Evolutionary conservation across 2,113 vertebrate genomes (phyloP), one percentile per base, ranked within the genome.

Genomic region (Cyanoliseus patagonus): DNA sequence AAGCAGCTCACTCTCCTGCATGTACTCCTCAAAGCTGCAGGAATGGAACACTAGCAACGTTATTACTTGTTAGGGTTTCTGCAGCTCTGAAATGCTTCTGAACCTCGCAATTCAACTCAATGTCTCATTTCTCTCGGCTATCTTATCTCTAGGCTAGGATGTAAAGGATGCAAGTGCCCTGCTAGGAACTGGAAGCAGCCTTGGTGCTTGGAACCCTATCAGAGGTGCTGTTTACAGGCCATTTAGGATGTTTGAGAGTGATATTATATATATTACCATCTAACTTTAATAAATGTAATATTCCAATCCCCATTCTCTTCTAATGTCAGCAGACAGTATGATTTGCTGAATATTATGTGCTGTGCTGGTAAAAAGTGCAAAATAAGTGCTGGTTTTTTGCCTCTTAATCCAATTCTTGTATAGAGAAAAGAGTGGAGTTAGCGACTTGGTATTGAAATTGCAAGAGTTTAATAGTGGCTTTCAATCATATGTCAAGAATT

Each of bases 31-130:
- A 53, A 67, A 66, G 69, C 49, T 79, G 23, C 72, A 74, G 78
- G 37, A 79, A 57, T 49, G n/a, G 25, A 88, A 22, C 11, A 3
- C 18, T 52, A 64, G 24, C 55, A 77, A 30, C 1, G 0, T 47
- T 47, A 31, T 55, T 82, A 9, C 72, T 86, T 44, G 33, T 35
- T 35, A 44, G 46, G 25, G 14, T 62, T 88, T 75, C 89, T 83
- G 67, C 31, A 63, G 53, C 53, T 94, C 63, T 69, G 67, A 85
- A 87, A 52, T 62, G 53, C 11, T 10, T 69, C 63, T 88, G 78
- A 76, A 57, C 37, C 47, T 78, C 0, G 0, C 49, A 53, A 39
- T 25, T 13, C 6, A 7, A n/a, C n/a, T 39, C 19, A 12, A 1
- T 47, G 41, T 70, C 73, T 81, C 53, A 11, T 19, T 86, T 88